Evolutionary conservation across 2,113 vertebrate species (phyloP).

Genomic region (Heliornis fulica): DNA sequence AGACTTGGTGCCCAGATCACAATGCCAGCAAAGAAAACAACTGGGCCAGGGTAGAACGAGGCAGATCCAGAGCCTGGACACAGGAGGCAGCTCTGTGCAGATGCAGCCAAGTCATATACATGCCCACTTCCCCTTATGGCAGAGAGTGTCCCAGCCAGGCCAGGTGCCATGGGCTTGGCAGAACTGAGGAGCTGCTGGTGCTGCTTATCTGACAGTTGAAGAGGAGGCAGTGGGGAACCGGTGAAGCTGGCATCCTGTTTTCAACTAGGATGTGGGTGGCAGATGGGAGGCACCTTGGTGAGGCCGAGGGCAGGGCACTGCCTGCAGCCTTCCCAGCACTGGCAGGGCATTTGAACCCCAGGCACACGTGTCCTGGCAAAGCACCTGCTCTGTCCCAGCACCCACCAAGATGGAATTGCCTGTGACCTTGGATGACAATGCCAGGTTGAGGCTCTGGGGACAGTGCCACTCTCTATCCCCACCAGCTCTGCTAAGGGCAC

Average conservation of each 20-base stretch:
- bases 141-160: background rate
- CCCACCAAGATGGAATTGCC: rapidly evolving
- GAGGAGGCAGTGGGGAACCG: conserved; percentile 20
- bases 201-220: background rate
- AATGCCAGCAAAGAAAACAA: background rate
- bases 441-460: background rate
- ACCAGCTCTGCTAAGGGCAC: rapidly evolving
- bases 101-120: rapidly evolving
- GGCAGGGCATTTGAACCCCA: background rate
- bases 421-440: background rate
- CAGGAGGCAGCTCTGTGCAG: rapidly evolving
- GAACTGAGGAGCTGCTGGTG: background rate
- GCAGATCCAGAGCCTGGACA: rapidly evolving
- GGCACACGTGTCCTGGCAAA: rapidly evolving
- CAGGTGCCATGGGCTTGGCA: rapidly evolving
- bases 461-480: background rate
- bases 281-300: background rate
- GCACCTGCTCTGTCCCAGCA: background rate
- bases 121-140: background rate
- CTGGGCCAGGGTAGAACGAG: rapidly evolving
- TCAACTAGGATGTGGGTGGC: background rate
- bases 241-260: conserved; percentile 46
- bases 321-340: background rate
- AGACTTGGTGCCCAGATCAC: background rate
- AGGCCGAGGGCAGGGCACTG: background rate